Conservation (phyloP, 1,140 invertebrate species). For the Apis dorsata region DNA sequence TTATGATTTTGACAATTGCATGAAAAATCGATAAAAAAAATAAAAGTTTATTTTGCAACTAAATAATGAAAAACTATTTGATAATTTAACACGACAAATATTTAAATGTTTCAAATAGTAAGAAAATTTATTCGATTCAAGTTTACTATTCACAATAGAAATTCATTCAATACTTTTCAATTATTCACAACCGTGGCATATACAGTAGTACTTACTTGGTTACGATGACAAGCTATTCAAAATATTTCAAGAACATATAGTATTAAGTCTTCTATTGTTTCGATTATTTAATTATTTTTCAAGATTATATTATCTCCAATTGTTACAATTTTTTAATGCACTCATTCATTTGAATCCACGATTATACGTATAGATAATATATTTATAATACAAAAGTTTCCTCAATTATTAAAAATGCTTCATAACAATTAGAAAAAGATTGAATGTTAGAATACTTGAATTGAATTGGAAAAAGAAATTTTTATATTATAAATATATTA, state of each 20-base stretch:
- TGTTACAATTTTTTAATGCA: no score
- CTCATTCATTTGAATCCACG: no score
- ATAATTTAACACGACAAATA: neutral
- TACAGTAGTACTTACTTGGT: neutral
- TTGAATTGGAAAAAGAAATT: no score
- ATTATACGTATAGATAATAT: no score
- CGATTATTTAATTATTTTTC: neutral
- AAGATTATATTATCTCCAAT: no score
- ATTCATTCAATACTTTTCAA: conserved; percentile 11
- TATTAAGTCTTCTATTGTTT: neutral
- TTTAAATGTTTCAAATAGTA: neutral
- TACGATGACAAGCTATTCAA: neutral
- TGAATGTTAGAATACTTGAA: no score
- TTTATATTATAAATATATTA: no score
- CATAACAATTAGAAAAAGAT: no score
- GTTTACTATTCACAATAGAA: neutral
- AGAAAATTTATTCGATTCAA: neutral
- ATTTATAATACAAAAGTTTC: no score
- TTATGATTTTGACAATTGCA: conserved; percentile 11
- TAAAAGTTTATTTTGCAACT: neutral
- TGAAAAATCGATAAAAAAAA: neutral
- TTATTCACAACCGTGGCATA: neutral
- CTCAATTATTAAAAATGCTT: no score
- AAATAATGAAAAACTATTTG: no score
- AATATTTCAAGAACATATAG: neutral